phyloP scores from a whole-genome alignment of 2,888 invertebrate genomes.

The Capitulum mitella region DNA sequence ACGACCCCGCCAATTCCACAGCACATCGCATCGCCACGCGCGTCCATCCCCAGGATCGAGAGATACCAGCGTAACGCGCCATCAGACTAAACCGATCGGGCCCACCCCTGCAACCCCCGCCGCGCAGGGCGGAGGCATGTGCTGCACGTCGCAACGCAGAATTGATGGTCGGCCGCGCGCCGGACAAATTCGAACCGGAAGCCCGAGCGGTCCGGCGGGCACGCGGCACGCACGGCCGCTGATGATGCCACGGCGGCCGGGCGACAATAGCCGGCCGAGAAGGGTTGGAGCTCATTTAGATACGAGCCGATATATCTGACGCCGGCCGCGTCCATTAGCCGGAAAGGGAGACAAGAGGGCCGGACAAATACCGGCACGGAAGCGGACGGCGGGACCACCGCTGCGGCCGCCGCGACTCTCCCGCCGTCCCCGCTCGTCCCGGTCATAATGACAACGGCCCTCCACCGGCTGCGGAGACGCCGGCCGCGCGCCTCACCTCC shows the following conservation, averaged over 20 bases:
- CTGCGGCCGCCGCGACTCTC: neutral
- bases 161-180: neutral
- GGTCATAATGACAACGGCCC: neutral
- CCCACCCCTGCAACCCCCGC: neutral
- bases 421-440: neutral
- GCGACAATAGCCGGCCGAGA: neutral
- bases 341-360: neutral
- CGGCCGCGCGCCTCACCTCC: neutral
- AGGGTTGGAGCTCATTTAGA: neutral
- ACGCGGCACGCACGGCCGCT: neutral
- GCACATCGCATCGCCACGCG: neutral
- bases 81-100: neutral
- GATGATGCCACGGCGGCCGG: neutral
- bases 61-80: neutral
- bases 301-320: neutral
- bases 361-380: neutral
- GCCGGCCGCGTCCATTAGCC: neutral
- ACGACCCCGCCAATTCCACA: neutral
- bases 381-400: neutral
- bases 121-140: neutral
- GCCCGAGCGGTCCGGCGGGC: neutral
- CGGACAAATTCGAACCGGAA: constrained; percentile 15
- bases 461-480: neutral
- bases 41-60: neutral
- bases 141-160: neutral